A percentile compares a stretch with the other conserved stretches of the same genome.
phyloP scores from a whole-genome alignment of 2,113 vertebrate species.

The Scatophagus argus region DNA sequence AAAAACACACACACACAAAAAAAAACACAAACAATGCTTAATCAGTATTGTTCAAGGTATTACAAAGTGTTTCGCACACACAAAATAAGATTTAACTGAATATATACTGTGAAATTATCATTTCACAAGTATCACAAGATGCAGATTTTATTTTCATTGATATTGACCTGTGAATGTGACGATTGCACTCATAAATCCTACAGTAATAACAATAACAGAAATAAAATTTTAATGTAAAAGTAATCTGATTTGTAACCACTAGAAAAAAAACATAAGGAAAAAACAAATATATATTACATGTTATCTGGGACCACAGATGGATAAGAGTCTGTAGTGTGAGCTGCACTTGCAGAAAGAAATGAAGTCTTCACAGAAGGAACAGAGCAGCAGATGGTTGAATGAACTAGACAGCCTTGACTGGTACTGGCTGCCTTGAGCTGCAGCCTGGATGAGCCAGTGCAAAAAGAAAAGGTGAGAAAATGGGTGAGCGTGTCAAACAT shows the following conservation, averaged over 20 bases:
- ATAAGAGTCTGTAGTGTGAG: constrained; percentile 8
- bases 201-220: too few species aligned
- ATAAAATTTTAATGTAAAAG: neutral
- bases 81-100: neutral
- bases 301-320: constrained; percentile 38
- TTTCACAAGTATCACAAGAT: neutral
- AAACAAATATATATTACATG: neutral
- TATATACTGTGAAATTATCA: neutral
- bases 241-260: neutral
- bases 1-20: too few species aligned
- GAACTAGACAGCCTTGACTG: constrained; percentile 15
- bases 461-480: constrained; percentile 43
- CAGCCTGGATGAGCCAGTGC: constrained; percentile 6
- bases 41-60: neutral
- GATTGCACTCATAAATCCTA: too few species aligned
- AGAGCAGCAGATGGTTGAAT: constrained; percentile 57
- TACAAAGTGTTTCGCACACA: neutral
- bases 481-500: constrained; percentile 18
- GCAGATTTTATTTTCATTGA: constrained; percentile 4
- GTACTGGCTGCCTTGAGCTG: constrained; percentile 21
- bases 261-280: neutral
- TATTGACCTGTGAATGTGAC: constrained; percentile 7
- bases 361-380: constrained; percentile 34
- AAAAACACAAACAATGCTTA: too few species aligned
- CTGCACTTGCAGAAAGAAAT: constrained; percentile 37